Percentiles rank a stretch among this genome's conserved stretches.
Conservation (phyloP, 1,140 invertebrate genomes). For the Steinernema feltiae region DNA sequence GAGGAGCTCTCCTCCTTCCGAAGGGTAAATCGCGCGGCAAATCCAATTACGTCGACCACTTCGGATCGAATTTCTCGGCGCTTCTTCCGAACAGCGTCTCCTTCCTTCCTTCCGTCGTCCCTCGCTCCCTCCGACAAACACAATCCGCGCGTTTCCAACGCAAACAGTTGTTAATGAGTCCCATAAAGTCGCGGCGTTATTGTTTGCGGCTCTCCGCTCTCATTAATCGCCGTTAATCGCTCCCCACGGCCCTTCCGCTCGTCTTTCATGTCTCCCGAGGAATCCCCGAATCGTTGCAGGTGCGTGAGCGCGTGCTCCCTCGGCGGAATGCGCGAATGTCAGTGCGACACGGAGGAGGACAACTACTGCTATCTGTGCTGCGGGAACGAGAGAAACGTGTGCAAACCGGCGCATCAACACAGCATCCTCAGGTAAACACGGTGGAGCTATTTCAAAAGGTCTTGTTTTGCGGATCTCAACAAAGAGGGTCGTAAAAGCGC, state of each 20-base stretch:
- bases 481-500: not conserved
- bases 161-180: not conserved
- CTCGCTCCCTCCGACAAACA: not conserved
- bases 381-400: constrained; percentile 45
- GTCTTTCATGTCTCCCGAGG: not conserved
- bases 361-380: constrained; percentile 58
- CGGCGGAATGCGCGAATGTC: constrained; percentile 54
- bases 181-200: not conserved
- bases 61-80: not conserved
- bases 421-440: constrained; percentile 47
- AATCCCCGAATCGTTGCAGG: constrained; percentile 37
- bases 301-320: constrained; percentile 52
- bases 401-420: constrained; percentile 52
- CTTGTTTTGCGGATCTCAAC: not conserved
- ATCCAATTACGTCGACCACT: not conserved
- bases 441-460: constrained; percentile 10
- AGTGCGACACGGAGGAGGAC: constrained; percentile 55
- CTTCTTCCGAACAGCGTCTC: not conserved
- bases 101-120: too few species aligned
- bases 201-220: not conserved
- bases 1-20: not conserved
- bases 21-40: constrained; percentile 5
- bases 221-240: not conserved
- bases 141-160: not conserved
- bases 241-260: not conserved